phyloP scores from a whole-genome alignment of 1,140 invertebrate species.

The Aradophagus sp. region DNA sequence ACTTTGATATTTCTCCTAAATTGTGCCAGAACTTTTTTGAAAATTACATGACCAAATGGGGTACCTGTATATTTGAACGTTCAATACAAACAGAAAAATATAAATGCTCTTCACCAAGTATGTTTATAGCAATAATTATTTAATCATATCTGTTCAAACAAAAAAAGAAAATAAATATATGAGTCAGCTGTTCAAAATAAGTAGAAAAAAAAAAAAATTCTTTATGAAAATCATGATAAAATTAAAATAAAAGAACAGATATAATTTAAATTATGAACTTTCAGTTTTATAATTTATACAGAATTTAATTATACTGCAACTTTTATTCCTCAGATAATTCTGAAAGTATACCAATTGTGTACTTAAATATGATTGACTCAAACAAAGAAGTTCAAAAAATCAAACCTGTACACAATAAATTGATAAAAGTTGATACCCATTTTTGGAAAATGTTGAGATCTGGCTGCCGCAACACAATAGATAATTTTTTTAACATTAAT shows the following conservation, averaged over 20 bases:
- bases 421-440: slow-evolving; percentile 15
- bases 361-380: slow-evolving; percentile 6
- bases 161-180: too few species aligned
- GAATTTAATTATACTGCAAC: too few species aligned
- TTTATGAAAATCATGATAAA: too few species aligned
- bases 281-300: too few species aligned
- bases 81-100: slow-evolving; percentile 56
- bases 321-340: slow-evolving; percentile 4
- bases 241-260: too few species aligned
- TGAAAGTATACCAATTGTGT: slow-evolving; percentile 17
- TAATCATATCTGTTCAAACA: too few species aligned
- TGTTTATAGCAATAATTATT: too few species aligned
- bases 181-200: too few species aligned
- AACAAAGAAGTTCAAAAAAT: slow-evolving; percentile 4
- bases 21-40: slow-evolving; percentile 62
- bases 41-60: slow-evolving; percentile 65
- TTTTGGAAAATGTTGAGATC: slow-evolving; percentile 24
- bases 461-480: slow-evolving; percentile 28
- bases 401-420: slow-evolving; percentile 2
- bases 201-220: too few species aligned
- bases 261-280: too few species aligned
- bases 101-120: slow-evolving; percentile 24
- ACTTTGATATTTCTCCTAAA: slow-evolving; percentile 52
- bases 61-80: slow-evolving; percentile 48
- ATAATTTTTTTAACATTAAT: slow-evolving; percentile 41